These are phyloP conservation scores for Mobula hypostoma DNA, from an alignment of 2,113 vertebrate genomes.

Conservation along the genomic window DNA sequence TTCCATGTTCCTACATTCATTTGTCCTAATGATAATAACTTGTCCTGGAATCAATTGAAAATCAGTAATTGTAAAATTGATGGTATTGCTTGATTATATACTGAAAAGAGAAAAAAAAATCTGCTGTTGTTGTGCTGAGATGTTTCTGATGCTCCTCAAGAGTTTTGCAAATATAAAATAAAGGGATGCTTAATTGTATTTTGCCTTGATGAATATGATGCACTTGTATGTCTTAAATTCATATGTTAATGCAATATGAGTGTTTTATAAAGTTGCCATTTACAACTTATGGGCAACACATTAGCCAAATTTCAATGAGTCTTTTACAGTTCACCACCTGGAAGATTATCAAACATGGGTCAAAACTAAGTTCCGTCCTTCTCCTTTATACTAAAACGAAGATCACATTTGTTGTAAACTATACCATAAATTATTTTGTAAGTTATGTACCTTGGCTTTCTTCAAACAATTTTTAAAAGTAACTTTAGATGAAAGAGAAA, in stretches of 20 bases:
- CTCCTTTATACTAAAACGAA: background rate
- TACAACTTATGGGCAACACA: background rate
- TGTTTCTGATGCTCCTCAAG: background rate
- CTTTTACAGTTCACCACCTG: background rate
- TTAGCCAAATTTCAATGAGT: background rate
- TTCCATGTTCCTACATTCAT: background rate
- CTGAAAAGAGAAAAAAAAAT: background rate
- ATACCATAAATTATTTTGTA: background rate
- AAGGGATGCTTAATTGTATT: background rate
- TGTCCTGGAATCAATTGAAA: background rate
- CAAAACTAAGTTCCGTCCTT: background rate
- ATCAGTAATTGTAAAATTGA: background rate
- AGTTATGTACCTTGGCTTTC: background rate
- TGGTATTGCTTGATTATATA: background rate
- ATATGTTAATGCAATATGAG: background rate
- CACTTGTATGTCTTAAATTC: background rate
- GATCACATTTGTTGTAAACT: background rate
- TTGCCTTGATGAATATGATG: background rate
- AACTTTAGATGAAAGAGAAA: too few species aligned
- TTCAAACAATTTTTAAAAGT: background rate
- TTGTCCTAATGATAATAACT: background rate
- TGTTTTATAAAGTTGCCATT: background rate
- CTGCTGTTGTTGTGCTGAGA: background rate
- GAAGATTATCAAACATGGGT: background rate
- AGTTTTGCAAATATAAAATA: background rate